These are phyloP conservation scores for Diplosoma virens DNA, from an alignment of 23 tunicate species.

Conservation along the genomic window DNA sequence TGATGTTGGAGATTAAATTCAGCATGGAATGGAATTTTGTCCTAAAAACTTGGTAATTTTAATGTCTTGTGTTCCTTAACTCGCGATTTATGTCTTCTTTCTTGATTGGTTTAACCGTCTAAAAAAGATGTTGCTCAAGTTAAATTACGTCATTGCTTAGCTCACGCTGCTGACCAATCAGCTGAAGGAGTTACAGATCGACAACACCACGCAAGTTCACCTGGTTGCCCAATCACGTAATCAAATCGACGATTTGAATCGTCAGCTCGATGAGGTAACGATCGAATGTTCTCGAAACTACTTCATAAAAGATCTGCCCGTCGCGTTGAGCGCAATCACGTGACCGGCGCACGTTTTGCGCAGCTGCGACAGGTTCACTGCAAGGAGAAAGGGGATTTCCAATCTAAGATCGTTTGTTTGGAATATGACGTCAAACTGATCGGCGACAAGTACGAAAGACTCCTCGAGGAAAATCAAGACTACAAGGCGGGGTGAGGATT, in stretches of 20 bases:
- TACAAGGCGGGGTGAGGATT: slow-evolving; percentile 53
- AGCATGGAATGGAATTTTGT: too few species aligned
- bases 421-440: slow-evolving; percentile 49
- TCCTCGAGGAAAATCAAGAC: slow-evolving; percentile 35
- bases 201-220: slow-evolving; percentile 8
- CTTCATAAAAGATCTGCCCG: neutral
- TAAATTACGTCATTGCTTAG: too few species aligned
- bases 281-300: neutral
- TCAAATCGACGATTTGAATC: slow-evolving; percentile 18
- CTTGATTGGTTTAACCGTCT: too few species aligned
- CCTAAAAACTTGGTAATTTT: too few species aligned
- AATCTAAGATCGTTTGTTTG: slow-evolving; percentile 35
- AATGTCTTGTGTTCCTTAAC: too few species aligned
- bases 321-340: neutral
- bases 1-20: too few species aligned
- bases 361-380: slow-evolving; percentile 46
- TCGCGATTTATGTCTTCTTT: too few species aligned
- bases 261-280: slow-evolving; percentile 38
- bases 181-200: slow-evolving; percentile 6
- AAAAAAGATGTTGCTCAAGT: too few species aligned
- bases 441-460: slow-evolving; percentile 16
- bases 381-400: slow-evolving; percentile 68
- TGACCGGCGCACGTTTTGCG: too few species aligned
- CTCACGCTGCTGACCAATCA: slow-evolving; percentile 1
- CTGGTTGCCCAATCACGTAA: slow-evolving; percentile 16